Evolutionary conservation across 2,888 invertebrate species (phyloP), one percentile per base, ranked within the genome.

Genomic region (Monoplex corrugatus): DNA sequence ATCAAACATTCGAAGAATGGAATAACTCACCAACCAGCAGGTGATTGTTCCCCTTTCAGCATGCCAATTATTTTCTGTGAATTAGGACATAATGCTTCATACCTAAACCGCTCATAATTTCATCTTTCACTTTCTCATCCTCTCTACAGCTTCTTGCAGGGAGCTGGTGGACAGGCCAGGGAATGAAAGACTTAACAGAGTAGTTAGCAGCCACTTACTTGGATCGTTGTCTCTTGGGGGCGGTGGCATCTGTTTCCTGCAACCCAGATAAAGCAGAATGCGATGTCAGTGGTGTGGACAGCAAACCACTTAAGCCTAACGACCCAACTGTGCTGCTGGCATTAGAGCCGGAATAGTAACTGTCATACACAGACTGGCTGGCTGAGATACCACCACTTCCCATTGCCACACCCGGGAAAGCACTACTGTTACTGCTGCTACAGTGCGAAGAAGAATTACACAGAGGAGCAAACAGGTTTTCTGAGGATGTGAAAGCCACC

Each of bases 201-300:
- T n/a, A n/a, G n/a, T n/a, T n/a, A n/a, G n/a, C n/a, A n/a, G 23
- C 78, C 3, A 38, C 87, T 87, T 40, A 87, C 87, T 82, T 88
- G 50, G 88, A 88, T 28, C 88, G 83, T 57, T 88, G 88, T 63
- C 88, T 50, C 32, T 88, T 88, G 0, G 83, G 57, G 32, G 83
- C n/a, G 13, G 83, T 57, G 16, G 28, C 32, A 28, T 88, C 88
- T 0, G 38, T 8, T 43, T 88, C 88, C 28, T 19, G 88, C 32
- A 44, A 13, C n/a, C 32, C 75, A 10, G 75, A 72, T 13, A 63
- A 57, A 32, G 50, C 43, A 43, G 32, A 19, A 19, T 78, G 87
- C 28, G 78, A 87, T 16, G 63, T 45, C 35, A 87, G n/a, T 0
- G 87, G 78, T 1, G 87, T 28, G 10, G 35, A 35, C 38, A 87